These are phyloP conservation scores for Xenops minutus DNA, from an alignment of 2,797 vertebrate species.

Conservation along the genomic window DNA sequence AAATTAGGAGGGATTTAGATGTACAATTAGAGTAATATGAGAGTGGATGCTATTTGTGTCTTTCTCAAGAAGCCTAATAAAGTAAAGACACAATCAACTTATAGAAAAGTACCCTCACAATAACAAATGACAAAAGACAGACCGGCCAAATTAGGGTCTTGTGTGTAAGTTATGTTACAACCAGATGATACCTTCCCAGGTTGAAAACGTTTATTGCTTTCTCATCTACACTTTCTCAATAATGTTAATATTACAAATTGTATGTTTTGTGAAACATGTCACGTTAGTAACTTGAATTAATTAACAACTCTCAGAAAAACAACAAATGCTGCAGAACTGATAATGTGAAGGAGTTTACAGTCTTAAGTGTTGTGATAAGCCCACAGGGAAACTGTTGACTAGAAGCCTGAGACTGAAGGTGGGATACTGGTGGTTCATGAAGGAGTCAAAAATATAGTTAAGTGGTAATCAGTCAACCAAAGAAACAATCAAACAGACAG, in stretches of 20 bases:
- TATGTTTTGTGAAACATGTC: not conserved
- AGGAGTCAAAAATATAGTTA: not conserved
- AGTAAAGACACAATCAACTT: not conserved
- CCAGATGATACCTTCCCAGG: not conserved
- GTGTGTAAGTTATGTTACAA: accelerated
- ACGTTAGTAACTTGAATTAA: not conserved
- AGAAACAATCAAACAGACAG: not conserved
- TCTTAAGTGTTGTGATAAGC: not conserved
- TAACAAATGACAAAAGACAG: not conserved
- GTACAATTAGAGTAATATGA: not conserved
- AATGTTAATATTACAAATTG: not conserved
- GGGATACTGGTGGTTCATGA: not conserved
- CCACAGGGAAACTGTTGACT: not conserved
- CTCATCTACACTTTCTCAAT: not conserved
- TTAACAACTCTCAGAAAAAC: not conserved
- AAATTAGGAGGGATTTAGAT: not conserved
- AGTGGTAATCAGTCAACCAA: not conserved
- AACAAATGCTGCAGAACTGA: not conserved
- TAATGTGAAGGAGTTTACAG: not conserved
- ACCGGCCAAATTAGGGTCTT: not conserved
- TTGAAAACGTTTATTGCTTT: not conserved
- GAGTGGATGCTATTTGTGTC: not conserved
- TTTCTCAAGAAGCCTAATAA: not conserved
- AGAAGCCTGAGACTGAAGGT: not conserved
- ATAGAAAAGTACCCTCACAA: not conserved